phyloP scores from a whole-genome alignment of 2,888 invertebrate genomes.

The Malacosoma neustria region DNA sequence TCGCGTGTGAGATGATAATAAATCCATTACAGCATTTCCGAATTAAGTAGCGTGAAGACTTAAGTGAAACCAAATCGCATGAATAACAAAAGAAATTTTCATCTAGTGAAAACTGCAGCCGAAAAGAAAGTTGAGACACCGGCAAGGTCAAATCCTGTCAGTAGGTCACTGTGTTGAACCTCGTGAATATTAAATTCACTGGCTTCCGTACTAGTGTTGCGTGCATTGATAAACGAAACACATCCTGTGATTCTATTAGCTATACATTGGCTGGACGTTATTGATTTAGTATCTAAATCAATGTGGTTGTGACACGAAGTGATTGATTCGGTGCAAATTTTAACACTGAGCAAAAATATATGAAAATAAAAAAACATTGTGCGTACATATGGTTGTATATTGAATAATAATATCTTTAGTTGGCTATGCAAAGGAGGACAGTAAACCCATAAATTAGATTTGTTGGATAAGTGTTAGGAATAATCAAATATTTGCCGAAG shows the following conservation, averaged over 20 bases:
- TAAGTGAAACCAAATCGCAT: background rate
- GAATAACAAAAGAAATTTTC: background rate
- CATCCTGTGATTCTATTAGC: background rate
- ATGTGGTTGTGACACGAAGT: conserved; percentile 1
- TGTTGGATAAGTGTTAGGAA: too few relatives aligned
- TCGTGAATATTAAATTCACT: conserved; percentile 37
- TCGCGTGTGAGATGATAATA: background rate
- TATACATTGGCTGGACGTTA: background rate
- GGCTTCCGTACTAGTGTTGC: background rate
- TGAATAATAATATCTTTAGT: too few relatives aligned
- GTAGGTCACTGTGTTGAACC: conserved; percentile 38
- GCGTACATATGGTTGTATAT: too few relatives aligned
- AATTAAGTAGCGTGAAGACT: background rate
- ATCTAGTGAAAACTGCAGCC: background rate
- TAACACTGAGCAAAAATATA: too few relatives aligned
- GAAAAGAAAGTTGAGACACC: conserved; percentile 13
- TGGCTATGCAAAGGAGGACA: too few relatives aligned
- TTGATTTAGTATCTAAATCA: background rate
- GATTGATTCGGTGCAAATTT: too few relatives aligned
- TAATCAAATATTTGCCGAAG: too few relatives aligned
- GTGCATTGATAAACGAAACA: conserved; percentile 5
- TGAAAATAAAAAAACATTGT: too few relatives aligned
- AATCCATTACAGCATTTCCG: background rate
- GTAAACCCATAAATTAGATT: too few relatives aligned
- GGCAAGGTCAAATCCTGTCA: conserved; percentile 49